Conservation (phyloP, 1,140 invertebrate species). For the Trichomalopsis sarcophagae region DNA sequence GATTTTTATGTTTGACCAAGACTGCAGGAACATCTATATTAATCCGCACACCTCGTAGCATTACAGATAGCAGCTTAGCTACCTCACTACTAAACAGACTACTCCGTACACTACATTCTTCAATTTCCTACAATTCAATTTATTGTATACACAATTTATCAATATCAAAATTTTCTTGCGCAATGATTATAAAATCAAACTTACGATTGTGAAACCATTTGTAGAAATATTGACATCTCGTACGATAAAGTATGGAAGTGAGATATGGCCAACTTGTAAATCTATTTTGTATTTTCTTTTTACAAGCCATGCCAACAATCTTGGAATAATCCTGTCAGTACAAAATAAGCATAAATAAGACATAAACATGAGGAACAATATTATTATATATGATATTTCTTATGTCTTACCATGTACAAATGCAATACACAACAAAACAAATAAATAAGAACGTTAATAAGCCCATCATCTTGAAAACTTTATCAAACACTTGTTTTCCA, state of each 20-base stretch:
- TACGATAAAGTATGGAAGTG: slow-evolving; percentile 80
- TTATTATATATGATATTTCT: neutral
- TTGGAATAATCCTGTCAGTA: slow-evolving; percentile 79
- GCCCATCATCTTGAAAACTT: slow-evolving; percentile 62
- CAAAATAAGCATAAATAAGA: slow-evolving; percentile 25
- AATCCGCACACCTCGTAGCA: slow-evolving; percentile 88
- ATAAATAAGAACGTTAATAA: slow-evolving; percentile 67
- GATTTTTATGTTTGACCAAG: slow-evolving; percentile 61
- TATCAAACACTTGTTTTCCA: slow-evolving; percentile 8
- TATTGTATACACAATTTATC: slow-evolving; percentile 11
- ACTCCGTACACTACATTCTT: slow-evolving; percentile 89
- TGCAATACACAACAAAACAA: slow-evolving; percentile 68
- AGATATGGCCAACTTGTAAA: slow-evolving; percentile 81
- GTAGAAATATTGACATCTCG: slow-evolving; percentile 81
- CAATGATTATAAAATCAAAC: slow-evolving; percentile 60
- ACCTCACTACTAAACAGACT: slow-evolving; percentile 93
- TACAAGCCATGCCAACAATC: slow-evolving; percentile 81
- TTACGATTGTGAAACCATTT: slow-evolving; percentile 82
- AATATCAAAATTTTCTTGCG: slow-evolving; percentile 41
- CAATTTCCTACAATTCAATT: slow-evolving; percentile 82
- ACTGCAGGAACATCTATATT: slow-evolving; percentile 82
- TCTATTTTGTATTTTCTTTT: slow-evolving; percentile 81
- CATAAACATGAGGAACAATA: slow-evolving; percentile 11
- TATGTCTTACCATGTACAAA: slow-evolving; percentile 67
- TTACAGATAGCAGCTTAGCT: slow-evolving; percentile 89